Base-by-base conservation (phyloP, 2,113 vertebrate species). In the Pseudopodoces humilis region DNA sequence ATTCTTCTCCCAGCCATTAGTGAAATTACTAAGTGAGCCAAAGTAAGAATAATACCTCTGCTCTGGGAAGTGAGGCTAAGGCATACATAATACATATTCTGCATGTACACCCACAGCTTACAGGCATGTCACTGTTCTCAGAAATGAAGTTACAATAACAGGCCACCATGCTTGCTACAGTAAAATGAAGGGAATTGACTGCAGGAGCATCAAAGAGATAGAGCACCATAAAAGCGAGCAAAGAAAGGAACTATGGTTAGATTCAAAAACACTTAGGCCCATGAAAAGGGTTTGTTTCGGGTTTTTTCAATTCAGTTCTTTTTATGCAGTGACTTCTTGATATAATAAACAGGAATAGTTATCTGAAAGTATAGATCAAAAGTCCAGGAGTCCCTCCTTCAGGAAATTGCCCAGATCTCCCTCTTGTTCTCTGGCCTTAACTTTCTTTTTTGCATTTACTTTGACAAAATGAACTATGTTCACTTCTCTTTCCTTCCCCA, bases 11-110 rank as follows among this genome's bases (percentile, higher is more conserved):
- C 1, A 5, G 41, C 30, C 31, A 25, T 80, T 69, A 88, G 37
- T 92, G 84, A 89, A 91, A 60, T 60, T 80, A 77, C 17, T 27
- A 65, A 83, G 30, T 1, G 3, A 90, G 93, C 88, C 91, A 96
- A 97, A 86, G 23, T 59, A 78, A 85, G 65, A 96, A 90, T 79
- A 83, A 81, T 83, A 70, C 35, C 62, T 84, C 84, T 88, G 47
- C 71, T 91, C 64, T 53, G 46, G 56, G 59, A 96, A 83, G 52
- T n/a, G 65, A 72, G 44, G 87, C 71, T 89, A 89, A 95, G 95
- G 88, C 19, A 22, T 24, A 7, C 0, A 0, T 46, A 39, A 39
- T 52, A 37, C 44, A 75, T 23, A 22, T 58, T 88, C 85, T 68
- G 37, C 56, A 31, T 49, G 53, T 74, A 41, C 68, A 28, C 3